These are phyloP conservation scores for Forbesichthys papilliferus DNA, from an alignment of 2,113 vertebrate genomes.

Conservation along the genomic window DNA sequence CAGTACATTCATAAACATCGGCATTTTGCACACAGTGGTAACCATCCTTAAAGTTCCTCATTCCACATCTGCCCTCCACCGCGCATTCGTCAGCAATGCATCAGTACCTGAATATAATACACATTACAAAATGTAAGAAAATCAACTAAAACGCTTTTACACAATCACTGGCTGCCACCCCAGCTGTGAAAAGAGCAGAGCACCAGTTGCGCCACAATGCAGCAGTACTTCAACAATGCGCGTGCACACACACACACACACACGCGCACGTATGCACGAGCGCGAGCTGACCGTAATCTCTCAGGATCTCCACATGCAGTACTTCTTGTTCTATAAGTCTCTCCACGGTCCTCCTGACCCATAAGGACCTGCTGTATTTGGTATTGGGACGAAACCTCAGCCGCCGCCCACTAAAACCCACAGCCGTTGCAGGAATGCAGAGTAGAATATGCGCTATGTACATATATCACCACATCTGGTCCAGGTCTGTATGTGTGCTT, in stretches of 20 bases:
- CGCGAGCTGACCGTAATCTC: too few species aligned
- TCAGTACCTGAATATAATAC: too few species aligned
- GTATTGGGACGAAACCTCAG: not conserved
- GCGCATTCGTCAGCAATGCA: too few species aligned
- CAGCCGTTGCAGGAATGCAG: slow-evolving; percentile 9
- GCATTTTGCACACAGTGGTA: not conserved
- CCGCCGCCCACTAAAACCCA: not conserved
- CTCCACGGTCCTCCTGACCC: not conserved
- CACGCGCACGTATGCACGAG: not conserved
- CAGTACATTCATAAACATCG: slow-evolving; percentile 18
- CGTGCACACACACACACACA: not conserved
- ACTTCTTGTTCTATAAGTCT: slow-evolving; percentile 1
- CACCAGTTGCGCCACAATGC: too few species aligned
- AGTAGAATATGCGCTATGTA: too few species aligned
- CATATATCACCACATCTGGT: slow-evolving; percentile 27
- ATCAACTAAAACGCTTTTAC: not conserved
- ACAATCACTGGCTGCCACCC: too few species aligned
- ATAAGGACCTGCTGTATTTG: not conserved
- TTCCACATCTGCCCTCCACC: too few species aligned
- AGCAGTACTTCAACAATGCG: not conserved
- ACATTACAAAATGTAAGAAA: not conserved
- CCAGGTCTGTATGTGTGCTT: not conserved
- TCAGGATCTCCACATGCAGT: not conserved
- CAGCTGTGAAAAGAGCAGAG: too few species aligned
- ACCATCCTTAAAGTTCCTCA: too few species aligned